These are phyloP conservation scores for Linyphia triangularis DNA, from an alignment of 2,888 invertebrate species.

Conservation along the genomic window DNA sequence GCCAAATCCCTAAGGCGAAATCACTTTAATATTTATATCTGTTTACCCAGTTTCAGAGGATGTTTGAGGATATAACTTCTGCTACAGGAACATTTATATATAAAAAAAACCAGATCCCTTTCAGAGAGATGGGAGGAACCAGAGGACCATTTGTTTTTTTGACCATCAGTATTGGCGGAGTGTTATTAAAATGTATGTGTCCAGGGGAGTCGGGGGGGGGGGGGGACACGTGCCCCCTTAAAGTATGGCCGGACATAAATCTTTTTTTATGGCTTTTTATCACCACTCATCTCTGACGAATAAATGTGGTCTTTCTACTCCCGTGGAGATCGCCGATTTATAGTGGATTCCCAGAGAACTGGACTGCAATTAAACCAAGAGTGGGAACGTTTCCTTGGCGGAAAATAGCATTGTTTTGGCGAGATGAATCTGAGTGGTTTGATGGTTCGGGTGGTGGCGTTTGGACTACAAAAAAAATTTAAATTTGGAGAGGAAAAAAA, in stretches of 20 bases:
- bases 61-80: too few species aligned
- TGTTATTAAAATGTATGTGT: slow-evolving; percentile 75
- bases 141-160: slow-evolving; percentile 58
- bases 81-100: too few species aligned
- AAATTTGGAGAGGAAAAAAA: too few species aligned
- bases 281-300: slow-evolving; percentile 63
- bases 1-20: too few species aligned
- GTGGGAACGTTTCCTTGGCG: too few species aligned
- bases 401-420: too few species aligned
- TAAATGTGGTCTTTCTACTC: slow-evolving; percentile 23
- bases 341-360: not conserved
- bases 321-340: not conserved
- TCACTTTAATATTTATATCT: too few species aligned
- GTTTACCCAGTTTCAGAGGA: too few species aligned
- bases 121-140: not conserved
- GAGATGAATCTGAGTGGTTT: too few species aligned
- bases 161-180: slow-evolving; percentile 50
- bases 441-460: too few species aligned
- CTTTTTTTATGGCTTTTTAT: slow-evolving; percentile 75
- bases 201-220: slow-evolving; percentile 16
- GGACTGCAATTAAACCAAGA: too few species aligned
- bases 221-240: slow-evolving; percentile 71
- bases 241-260: slow-evolving; percentile 70
- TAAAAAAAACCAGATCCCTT: not conserved
- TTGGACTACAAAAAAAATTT: too few species aligned